A percentile compares a stretch with the other conserved stretches of the same genome.
phyloP scores from a whole-genome alignment of 2,113 vertebrate genomes.

The Galemys pyrenaicus region DNA sequence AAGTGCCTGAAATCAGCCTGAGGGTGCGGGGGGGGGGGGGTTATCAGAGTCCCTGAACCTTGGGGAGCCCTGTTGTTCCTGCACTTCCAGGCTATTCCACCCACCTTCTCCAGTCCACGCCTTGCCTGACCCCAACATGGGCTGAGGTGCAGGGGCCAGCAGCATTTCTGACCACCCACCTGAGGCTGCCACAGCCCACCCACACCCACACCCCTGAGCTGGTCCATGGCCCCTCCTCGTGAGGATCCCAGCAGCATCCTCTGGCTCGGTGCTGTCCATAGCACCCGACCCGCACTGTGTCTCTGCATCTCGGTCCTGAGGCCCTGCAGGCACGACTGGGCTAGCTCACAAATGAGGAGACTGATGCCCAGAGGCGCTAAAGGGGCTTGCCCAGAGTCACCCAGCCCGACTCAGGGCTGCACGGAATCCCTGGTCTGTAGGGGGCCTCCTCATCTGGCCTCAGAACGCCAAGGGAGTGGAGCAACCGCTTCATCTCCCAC shows the following conservation, averaged over 20 bases:
- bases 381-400: neutral
- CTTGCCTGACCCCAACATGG: neutral
- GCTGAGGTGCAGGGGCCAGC: neutral
- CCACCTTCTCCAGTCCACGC: neutral
- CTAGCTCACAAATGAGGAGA: neutral
- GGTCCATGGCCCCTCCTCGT: neutral
- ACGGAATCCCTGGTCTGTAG: neutral
- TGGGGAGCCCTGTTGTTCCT: neutral
- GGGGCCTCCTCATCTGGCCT: neutral
- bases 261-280: rapidly evolving
- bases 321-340: neutral
- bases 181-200: rapidly evolving
- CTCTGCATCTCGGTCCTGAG: too few relatives aligned
- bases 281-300: rapidly evolving
- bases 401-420: neutral
- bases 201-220: neutral
- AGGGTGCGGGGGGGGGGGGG: too few relatives aligned
- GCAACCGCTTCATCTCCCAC: neutral
- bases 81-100: neutral
- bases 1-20: neutral
- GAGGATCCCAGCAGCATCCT: neutral
- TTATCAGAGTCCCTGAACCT: neutral
- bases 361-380: neutral
- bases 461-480: neutral
- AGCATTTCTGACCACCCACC: neutral